Evolutionary conservation across 2,888 invertebrate species (phyloP), one percentile per base, ranked within the genome.

Genomic region (Euclidia mi): DNA sequence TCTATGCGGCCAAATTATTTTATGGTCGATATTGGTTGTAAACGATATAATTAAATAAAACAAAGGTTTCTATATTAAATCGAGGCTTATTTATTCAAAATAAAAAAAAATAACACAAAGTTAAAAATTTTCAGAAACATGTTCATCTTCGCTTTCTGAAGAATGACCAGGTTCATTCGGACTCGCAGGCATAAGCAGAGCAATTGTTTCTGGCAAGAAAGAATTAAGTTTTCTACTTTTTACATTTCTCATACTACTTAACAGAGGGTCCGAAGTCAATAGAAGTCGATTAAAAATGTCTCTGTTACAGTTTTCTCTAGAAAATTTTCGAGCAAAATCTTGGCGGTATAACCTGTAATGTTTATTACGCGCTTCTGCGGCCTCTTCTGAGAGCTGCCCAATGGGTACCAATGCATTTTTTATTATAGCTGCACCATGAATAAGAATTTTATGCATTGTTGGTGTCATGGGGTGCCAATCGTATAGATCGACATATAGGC

Each of bases 401-500:
- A 35, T 35, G 1, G 34, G 14, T 2, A 35, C 6, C 1, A 35
- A 1, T 7, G 14, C 4, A 14, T 35, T 14, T 6, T 14, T 6
- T 14, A 35, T 35, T 14, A 35, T 14, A 7, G 17, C 12, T 29
- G 38, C 29, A 9, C 47, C 47, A 31, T 47, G 47, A 0, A 47
- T 31, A n/a, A 47, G 10, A 15, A 47, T 29, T n/a, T 48, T 48
- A 14, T 32, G 40, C 29, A 48, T 17, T 18, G 48, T 48, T 18
- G 38, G 38, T 2, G 29, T 38, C 47, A 48, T 40, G 0, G 48
- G 40, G 29, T 53, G 46, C 52, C 52, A 53, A 2, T 11, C 11
- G n/a, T 38, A 47, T 15, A 37, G 17, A 12, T 48, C 15, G n/a
- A 55, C 11, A 14, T 43, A 48, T 28, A n/a, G 17, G 9, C 31